A percentile compares a stretch with the other conserved stretches of the same genome.
Conservation (phyloP, 2,888 invertebrate genomes). For the Aspidiotus rigidus region DNA sequence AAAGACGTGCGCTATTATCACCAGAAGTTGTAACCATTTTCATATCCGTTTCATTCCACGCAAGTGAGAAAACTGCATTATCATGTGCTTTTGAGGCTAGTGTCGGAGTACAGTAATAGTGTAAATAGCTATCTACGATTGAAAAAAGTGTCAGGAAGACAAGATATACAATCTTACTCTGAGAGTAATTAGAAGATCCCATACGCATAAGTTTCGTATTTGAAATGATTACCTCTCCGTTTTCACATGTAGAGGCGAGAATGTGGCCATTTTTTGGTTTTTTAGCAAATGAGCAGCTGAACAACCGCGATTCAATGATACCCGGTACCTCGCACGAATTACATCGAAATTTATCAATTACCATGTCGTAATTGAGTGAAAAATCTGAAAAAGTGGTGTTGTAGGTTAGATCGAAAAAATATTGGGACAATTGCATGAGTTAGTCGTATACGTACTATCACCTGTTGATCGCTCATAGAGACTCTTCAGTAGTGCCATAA, state of each 20-base stretch:
- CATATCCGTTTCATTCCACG: conserved; percentile 70
- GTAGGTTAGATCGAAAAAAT: background rate
- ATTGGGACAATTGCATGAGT: background rate
- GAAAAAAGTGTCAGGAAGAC: no score
- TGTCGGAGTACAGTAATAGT: no score
- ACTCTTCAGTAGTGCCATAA: no score
- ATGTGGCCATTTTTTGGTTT: conserved; percentile 14
- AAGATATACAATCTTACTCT: background rate
- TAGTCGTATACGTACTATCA: no score
- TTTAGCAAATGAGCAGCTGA: conserved; percentile 22
- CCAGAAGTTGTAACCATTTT: conserved; percentile 75
- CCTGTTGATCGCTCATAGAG: no score
- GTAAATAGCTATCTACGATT: no score
- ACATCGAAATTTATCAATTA: conserved; percentile 12
- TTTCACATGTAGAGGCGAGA: conserved; percentile 22
- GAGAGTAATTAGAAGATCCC: background rate
- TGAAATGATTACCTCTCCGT: conserved; percentile 22
- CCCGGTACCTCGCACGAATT: background rate
- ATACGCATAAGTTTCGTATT: conserved; percentile 11
- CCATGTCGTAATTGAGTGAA: background rate
- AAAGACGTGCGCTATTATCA: conserved; percentile 72
- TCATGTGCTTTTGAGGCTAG: background rate
- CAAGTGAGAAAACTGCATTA: conserved; percentile 57
- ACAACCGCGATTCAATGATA: background rate
- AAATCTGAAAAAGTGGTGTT: background rate